A percentile compares a stretch with the other conserved stretches of the same genome.
Conservation (phyloP, 1,140 invertebrate genomes). For the Heliothis subflexa region DNA sequence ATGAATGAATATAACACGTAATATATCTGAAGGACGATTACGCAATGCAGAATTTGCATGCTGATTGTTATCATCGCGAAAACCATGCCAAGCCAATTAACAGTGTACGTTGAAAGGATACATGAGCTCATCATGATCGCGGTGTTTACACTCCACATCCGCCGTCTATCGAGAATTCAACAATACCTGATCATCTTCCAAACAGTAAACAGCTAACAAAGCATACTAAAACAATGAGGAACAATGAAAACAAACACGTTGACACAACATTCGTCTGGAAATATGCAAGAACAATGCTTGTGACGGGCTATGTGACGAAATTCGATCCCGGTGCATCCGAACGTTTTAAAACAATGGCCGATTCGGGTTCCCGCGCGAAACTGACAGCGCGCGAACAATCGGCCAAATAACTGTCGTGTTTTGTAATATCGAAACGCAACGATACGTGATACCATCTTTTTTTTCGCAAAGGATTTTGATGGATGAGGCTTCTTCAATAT, state of each 20-base stretch:
- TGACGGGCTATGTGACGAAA: slow-evolving; percentile 60
- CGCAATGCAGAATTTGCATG: slow-evolving; percentile 38
- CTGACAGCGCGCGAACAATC: slow-evolving; percentile 52
- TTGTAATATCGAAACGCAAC: slow-evolving; percentile 44
- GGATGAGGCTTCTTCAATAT: slow-evolving; percentile 8
- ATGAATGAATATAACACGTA: slow-evolving; percentile 30
- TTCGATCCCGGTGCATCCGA: slow-evolving; percentile 59
- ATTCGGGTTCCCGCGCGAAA: slow-evolving; percentile 52
- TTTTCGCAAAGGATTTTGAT: slow-evolving; percentile 16
- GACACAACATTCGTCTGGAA: slow-evolving; percentile 56
- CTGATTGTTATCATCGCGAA: slow-evolving; percentile 41
- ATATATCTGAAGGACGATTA: slow-evolving; percentile 38
- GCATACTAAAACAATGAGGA: slow-evolving; percentile 56
- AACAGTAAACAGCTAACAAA: slow-evolving; percentile 53
- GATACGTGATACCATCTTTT: slow-evolving; percentile 20
- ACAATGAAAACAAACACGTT: slow-evolving; percentile 62
- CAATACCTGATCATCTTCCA: slow-evolving; percentile 47
- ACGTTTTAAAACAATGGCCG: slow-evolving; percentile 57
- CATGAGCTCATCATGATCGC: slow-evolving; percentile 37
- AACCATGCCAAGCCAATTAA: slow-evolving; percentile 45
- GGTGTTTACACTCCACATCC: slow-evolving; percentile 34
- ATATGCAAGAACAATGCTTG: slow-evolving; percentile 55
- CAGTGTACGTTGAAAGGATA: slow-evolving; percentile 23
- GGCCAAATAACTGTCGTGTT: slow-evolving; percentile 50
- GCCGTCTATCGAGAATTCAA: slow-evolving; percentile 41